Conservation (phyloP, 1,140 invertebrate genomes). For the Ectropis grisescens region DNA sequence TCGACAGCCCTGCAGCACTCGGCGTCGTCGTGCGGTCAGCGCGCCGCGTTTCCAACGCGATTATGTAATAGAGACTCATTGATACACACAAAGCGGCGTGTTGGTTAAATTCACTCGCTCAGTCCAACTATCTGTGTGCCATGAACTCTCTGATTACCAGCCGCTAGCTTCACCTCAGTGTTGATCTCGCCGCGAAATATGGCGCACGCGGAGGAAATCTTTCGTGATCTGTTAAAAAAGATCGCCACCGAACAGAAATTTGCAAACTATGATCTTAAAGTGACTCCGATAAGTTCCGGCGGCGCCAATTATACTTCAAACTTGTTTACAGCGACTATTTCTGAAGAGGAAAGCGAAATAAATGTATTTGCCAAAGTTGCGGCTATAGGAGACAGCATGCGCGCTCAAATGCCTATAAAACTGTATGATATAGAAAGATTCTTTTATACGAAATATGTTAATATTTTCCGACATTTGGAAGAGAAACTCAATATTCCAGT, state of each 20-base stretch:
- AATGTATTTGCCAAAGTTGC: constrained; percentile 28
- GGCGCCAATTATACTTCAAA: constrained; percentile 24
- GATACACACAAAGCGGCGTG: too few relatives aligned
- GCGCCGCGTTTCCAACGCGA: too few relatives aligned
- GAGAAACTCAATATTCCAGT: constrained; percentile 13
- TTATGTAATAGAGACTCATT: too few relatives aligned
- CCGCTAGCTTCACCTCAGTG: too few relatives aligned
- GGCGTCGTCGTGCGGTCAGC: too few relatives aligned
- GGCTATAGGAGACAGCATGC: constrained; percentile 10
- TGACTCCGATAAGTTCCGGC: constrained; percentile 10
- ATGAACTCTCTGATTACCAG: too few relatives aligned
- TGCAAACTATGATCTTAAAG: constrained; percentile 1
- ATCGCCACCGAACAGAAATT: constrained; percentile 9
- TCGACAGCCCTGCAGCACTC: too few relatives aligned
- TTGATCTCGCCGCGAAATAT: too few relatives aligned
- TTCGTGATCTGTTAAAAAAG: constrained; percentile 7
- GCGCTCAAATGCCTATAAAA: neutral
- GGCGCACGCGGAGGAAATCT: constrained; percentile 8
- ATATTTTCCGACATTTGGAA: constrained; percentile 12
- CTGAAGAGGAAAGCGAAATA: constrained; percentile 4
- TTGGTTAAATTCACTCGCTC: too few relatives aligned
- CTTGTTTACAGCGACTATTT: constrained; percentile 14
- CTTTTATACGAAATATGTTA: constrained; percentile 16
- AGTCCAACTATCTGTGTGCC: too few relatives aligned
- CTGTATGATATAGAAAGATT: constrained; percentile 17